Conservation (phyloP, 2,888 invertebrate genomes). For the Andrena hattorfiana region DNA sequence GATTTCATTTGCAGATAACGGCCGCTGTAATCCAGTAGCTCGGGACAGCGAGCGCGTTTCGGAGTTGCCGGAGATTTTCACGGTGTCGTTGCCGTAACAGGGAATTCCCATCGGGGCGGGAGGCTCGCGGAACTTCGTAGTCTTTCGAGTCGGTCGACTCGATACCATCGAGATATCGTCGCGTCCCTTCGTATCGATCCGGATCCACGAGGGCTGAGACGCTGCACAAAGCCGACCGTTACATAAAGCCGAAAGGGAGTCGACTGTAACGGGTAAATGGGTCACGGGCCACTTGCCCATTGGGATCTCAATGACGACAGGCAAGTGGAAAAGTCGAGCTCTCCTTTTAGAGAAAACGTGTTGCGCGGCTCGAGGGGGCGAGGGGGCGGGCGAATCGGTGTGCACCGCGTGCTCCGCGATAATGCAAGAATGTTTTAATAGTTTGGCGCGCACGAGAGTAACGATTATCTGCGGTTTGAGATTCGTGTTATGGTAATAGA, state of each 20-base stretch:
- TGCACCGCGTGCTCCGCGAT: neutral
- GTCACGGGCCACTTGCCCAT: conserved; percentile 56
- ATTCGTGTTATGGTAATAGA: no score
- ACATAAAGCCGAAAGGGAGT: conserved; percentile 40
- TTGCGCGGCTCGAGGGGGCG: neutral
- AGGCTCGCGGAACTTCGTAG: conserved; percentile 13
- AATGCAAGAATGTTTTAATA: conserved; percentile 29
- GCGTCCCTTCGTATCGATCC: conserved; percentile 19
- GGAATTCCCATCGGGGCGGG: conserved; percentile 18
- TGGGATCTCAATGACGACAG: conserved; percentile 59
- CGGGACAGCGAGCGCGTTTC: neutral
- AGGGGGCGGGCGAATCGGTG: neutral
- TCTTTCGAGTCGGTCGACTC: neutral
- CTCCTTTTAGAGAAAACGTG: conserved; percentile 18
- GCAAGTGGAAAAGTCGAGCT: conserved; percentile 42
- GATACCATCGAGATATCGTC: conserved; percentile 17
- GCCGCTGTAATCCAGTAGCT: conserved; percentile 6
- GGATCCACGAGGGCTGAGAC: conserved; percentile 39
- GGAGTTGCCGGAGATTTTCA: conserved; percentile 11
- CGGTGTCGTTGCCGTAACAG: conserved; percentile 6
- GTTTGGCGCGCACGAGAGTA: no score
- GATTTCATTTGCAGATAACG: conserved; percentile 66
- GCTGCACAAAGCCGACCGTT: conserved; percentile 29
- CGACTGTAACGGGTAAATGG: conserved; percentile 44
- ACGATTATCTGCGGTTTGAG: no score